phyloP scores from a whole-genome alignment of 2,888 invertebrate species.

The Pollenia angustigena region DNA sequence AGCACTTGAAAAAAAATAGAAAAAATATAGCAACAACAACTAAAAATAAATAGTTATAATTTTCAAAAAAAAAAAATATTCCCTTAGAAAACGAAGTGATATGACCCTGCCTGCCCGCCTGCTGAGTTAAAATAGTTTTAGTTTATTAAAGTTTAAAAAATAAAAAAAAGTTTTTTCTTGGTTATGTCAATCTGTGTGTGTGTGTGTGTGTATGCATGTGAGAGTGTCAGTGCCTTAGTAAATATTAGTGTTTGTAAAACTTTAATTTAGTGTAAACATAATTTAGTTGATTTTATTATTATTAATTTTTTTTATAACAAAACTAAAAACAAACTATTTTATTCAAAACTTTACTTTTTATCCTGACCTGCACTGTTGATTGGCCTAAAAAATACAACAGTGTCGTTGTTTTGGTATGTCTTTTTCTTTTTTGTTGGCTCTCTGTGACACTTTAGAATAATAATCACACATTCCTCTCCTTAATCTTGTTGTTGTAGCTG shows the following conservation, averaged over 20 bases:
- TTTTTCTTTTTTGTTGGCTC: conserved; percentile 2
- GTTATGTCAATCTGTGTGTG: conserved; percentile 33
- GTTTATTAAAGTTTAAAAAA: conserved; percentile 53
- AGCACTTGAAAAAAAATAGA: not conserved
- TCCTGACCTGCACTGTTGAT: not conserved
- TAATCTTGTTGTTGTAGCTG: conserved; percentile 3
- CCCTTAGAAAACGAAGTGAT: conserved; percentile 12
- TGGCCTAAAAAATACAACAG: conserved; percentile 36
- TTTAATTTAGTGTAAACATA: conserved; percentile 65
- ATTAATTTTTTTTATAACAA: not conserved
- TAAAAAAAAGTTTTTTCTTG: too few relatives aligned
- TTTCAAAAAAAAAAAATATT: not conserved
- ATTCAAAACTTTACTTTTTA: not conserved
- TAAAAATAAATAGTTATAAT: conserved; percentile 20
- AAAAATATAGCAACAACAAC: conserved; percentile 6
- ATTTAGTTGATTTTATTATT: conserved; percentile 50
- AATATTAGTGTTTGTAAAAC: conserved; percentile 44
- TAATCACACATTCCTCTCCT: conserved; percentile 28
- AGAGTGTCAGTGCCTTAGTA: not conserved
- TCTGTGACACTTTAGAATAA: conserved; percentile 36
- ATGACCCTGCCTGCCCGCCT: conserved; percentile 6
- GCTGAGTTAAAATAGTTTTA: conserved; percentile 55
- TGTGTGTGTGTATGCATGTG: conserved; percentile 7
- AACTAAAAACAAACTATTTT: conserved; percentile 59
- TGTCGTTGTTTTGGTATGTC: conserved; percentile 17